These are phyloP conservation scores for Euproctis similis DNA, from an alignment of 2,888 invertebrate genomes.

Conservation along the genomic window DNA sequence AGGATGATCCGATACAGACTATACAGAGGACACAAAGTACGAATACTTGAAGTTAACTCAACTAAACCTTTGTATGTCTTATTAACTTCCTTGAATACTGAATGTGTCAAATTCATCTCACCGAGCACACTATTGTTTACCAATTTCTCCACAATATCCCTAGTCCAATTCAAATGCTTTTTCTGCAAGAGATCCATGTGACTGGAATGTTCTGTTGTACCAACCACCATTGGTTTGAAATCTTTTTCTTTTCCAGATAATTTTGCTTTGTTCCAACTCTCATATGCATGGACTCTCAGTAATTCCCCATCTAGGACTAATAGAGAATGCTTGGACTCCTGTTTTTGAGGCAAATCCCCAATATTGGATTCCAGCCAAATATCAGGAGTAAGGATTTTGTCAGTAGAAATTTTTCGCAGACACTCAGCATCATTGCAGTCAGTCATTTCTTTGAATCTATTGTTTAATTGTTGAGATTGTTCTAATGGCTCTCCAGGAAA, in stretches of 20 bases:
- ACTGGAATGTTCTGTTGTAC: conserved; percentile 84
- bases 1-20: conserved; percentile 79
- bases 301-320: conserved; percentile 83
- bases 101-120: conserved; percentile 76
- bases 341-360: conserved; percentile 79
- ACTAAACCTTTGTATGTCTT: conserved; percentile 81
- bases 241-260: conserved; percentile 58
- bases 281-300: conserved; percentile 79
- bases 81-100: conserved; percentile 80
- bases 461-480: conserved; percentile 77
- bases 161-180: conserved; percentile 80
- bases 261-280: conserved; percentile 75
- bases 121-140: conserved; percentile 80
- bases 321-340: conserved; percentile 83
- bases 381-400: conserved; percentile 81
- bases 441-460: conserved; percentile 74
- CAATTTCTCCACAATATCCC: conserved; percentile 78
- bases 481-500: conserved; percentile 80
- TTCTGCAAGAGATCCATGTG: conserved; percentile 77
- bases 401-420: conserved; percentile 67
- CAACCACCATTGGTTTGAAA: conserved; percentile 78
- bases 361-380: conserved; percentile 79
- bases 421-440: conserved; percentile 77
- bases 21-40: conserved; percentile 86
- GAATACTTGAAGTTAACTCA: conserved; percentile 84